Evolutionary conservation across 2,113 vertebrate species (phyloP).

Genomic region (Melanostigma gelatinosum): DNA sequence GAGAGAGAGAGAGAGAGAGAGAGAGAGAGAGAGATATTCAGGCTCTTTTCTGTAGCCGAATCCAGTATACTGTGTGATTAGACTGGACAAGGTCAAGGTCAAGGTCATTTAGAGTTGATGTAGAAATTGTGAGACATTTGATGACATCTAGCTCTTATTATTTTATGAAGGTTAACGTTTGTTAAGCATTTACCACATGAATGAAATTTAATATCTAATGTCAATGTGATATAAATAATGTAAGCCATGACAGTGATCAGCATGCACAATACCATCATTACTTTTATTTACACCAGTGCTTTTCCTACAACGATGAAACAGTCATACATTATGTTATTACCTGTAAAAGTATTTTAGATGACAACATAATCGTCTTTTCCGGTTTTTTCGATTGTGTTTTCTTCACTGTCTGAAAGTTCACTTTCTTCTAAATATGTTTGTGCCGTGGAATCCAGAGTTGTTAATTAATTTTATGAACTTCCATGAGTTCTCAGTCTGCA

Average conservation of each 20-base stretch:
- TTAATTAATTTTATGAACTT: not conserved
- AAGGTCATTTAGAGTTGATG: not conserved
- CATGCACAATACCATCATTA: not conserved
- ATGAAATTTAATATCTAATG: slow-evolving; percentile 4
- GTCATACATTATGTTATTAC: not conserved
- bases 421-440: not conserved
- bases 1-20: too few species aligned
- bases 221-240: not conserved
- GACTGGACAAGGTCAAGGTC: too few species aligned
- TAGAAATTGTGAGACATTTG: slow-evolving; percentile 2
- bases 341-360: not conserved
- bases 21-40: too few species aligned
- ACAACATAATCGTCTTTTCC: not conserved
- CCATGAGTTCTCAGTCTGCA: not conserved
- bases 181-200: not conserved
- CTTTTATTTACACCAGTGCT: not conserved
- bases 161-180: not conserved
- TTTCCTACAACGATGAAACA: not conserved
- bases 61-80: too few species aligned
- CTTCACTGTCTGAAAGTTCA: not conserved
- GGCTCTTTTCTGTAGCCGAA: too few species aligned
- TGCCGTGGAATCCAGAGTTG: slow-evolving; percentile 4
- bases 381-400: not conserved
- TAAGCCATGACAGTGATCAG: not conserved
- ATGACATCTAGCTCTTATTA: not conserved